Evolutionary conservation across 2,888 invertebrate genomes (phyloP).

Genomic region (Aethes cnicana): DNA sequence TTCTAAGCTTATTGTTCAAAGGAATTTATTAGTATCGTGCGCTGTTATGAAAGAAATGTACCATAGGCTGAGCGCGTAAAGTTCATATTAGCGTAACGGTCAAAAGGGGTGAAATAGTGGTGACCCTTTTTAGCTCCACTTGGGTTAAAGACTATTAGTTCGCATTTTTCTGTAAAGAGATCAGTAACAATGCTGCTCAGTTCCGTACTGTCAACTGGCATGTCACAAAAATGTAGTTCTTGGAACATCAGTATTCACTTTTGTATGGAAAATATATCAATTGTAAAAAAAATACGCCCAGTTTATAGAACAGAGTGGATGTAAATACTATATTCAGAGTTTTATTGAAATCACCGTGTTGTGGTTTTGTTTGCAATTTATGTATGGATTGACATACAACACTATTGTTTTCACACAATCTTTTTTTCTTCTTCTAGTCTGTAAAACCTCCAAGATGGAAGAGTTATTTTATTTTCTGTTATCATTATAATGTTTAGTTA

Average conservation of each 20-base stretch:
- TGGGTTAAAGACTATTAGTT: too few species aligned
- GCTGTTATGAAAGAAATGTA: too few species aligned
- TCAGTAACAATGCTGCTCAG: too few species aligned
- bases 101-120: too few species aligned
- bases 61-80: too few species aligned
- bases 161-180: too few species aligned
- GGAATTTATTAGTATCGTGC: too few species aligned
- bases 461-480: constrained; percentile 43
- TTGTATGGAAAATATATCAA: background rate
- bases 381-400: constrained; percentile 46
- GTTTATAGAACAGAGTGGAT: constrained; percentile 25
- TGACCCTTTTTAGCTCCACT: too few species aligned
- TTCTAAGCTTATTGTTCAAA: too few species aligned
- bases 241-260: too few species aligned
- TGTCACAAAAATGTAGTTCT: too few species aligned
- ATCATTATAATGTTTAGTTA: constrained; percentile 17
- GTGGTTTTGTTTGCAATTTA: constrained; percentile 35
- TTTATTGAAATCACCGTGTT: constrained; percentile 24
- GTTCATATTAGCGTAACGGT: too few species aligned
- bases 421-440: constrained; percentile 60
- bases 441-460: constrained; percentile 41
- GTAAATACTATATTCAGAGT: constrained; percentile 29
- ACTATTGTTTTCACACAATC: constrained; percentile 39
- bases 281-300: constrained; percentile 6
- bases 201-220: background rate